phyloP scores from a whole-genome alignment of 2,797 vertebrate species.

The Parauchenoglanis ngamensis region DNA sequence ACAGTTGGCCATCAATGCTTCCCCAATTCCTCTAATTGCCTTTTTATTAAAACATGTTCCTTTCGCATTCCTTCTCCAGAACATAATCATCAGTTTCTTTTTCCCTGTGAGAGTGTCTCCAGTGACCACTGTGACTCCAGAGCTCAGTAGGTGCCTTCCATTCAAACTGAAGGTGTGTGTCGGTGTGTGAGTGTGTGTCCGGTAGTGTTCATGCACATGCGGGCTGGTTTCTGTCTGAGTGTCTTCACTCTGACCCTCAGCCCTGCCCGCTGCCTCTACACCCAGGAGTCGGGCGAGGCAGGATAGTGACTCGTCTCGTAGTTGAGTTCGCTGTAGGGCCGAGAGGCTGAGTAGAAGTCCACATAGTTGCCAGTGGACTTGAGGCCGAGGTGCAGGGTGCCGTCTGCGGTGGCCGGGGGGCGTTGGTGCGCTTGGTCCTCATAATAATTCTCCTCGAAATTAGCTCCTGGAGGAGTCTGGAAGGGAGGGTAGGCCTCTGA shows the following conservation, averaged over 20 bases:
- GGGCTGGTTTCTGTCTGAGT: slow-evolving; percentile 70
- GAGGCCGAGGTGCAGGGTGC: slow-evolving; percentile 98
- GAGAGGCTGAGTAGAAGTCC: slow-evolving; percentile 98
- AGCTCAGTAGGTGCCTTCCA: slow-evolving; percentile 34
- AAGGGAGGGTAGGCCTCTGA: slow-evolving; percentile 96
- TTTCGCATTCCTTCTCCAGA: slow-evolving; percentile 36
- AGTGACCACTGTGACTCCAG: slow-evolving; percentile 19
- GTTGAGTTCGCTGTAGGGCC: slow-evolving; percentile 99
- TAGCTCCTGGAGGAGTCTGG: slow-evolving; percentile 86
- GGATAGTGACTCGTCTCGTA: slow-evolving; percentile 99
- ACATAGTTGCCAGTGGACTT: slow-evolving; percentile 99
- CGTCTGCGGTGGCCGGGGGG: slow-evolving; percentile 87
- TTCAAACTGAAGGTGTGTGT: slow-evolving; percentile 78
- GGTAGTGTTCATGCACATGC: slow-evolving; percentile 99
- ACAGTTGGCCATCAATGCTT: slow-evolving; percentile 63
- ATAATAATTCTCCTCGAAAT: slow-evolving; percentile 95
- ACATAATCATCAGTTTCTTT: not conserved
- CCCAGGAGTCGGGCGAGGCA: slow-evolving; percentile 98
- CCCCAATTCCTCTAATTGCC: slow-evolving; percentile 57
- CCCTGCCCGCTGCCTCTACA: slow-evolving; percentile 78
- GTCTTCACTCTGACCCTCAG: slow-evolving; percentile 40
- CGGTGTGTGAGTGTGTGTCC: slow-evolving; percentile 70
- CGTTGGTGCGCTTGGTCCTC: slow-evolving; percentile 94
- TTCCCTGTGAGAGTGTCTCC: not conserved
- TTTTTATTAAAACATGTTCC: slow-evolving; percentile 28